Conservation (phyloP, 1,140 invertebrate species). For the Cotesia glomerata region DNA sequence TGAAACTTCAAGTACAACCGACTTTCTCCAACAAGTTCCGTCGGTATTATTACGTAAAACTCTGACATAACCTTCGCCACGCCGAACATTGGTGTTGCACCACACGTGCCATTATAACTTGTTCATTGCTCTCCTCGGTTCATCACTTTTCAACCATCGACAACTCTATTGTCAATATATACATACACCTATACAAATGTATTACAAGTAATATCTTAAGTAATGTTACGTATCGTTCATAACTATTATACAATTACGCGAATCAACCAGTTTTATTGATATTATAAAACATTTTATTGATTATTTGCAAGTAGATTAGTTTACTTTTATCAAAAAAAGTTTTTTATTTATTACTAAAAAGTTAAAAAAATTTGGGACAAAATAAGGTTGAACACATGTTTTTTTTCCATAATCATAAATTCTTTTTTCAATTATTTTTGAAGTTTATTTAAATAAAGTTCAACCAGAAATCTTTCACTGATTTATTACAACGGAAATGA, state of each 20-base stretch:
- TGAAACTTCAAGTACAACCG: conserved; percentile 30
- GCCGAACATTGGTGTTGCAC: conserved; percentile 55
- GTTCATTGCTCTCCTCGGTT: conserved; percentile 12
- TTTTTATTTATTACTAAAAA: background rate
- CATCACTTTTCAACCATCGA: background rate
- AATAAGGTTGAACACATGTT: no score
- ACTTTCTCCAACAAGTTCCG: conserved; percentile 38
- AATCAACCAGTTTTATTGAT: background rate
- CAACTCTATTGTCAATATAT: conserved; percentile 7
- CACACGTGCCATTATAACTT: conserved; percentile 42
- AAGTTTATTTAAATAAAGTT: no score
- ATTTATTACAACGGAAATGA: no score
- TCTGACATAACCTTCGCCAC: conserved; percentile 65
- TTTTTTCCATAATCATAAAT: no score
- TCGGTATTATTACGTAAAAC: conserved; percentile 47
- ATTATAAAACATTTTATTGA: conserved; percentile 1
- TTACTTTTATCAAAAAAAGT: background rate
- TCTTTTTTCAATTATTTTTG: no score
- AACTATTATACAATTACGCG: background rate
- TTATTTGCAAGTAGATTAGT: background rate
- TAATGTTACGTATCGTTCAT: background rate
- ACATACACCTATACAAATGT: background rate
- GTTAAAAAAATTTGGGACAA: no score
- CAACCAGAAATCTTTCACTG: no score
- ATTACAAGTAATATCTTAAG: background rate